phyloP scores from a whole-genome alignment of 2,113 vertebrate species.

The Theristicus caerulescens region DNA sequence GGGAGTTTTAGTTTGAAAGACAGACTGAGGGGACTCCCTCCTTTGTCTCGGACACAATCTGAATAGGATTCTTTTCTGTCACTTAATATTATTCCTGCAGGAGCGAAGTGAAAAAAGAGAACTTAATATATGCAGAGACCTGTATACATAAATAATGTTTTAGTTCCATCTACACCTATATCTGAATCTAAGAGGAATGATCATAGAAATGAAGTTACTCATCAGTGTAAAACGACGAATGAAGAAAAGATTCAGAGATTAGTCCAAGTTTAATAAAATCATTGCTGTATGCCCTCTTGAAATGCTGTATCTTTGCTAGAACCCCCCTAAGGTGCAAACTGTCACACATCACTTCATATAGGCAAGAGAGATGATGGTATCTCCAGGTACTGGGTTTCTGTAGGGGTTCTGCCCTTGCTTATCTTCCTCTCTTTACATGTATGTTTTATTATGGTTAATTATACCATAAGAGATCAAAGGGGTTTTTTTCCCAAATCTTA shows the following conservation, averaged over 20 bases:
- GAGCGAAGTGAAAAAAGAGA: neutral
- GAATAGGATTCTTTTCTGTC: neutral
- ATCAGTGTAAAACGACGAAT: neutral
- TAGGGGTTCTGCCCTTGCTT: neutral
- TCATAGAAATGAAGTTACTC: neutral
- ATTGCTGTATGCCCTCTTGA: neutral
- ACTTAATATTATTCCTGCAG: neutral
- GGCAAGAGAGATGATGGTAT: neutral
- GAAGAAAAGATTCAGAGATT: neutral
- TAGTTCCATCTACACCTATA: neutral
- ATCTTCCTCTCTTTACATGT: neutral
- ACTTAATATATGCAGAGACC: neutral
- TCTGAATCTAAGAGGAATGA: neutral
- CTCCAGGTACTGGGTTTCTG: neutral
- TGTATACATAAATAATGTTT: neutral
- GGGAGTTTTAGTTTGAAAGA: neutral
- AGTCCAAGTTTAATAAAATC: neutral
- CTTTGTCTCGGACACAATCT: neutral
- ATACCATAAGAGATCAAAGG: neutral
- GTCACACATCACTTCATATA: neutral
- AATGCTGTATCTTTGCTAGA: neutral
- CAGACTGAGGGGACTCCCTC: neutral
- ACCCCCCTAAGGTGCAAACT: neutral
- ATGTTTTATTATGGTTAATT: neutral
- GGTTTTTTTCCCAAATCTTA: rapidly evolving